Evolutionary conservation across 2,797 vertebrate species (phyloP), one percentile per base, ranked within the genome.

Genomic region (Spinus pinus): DNA sequence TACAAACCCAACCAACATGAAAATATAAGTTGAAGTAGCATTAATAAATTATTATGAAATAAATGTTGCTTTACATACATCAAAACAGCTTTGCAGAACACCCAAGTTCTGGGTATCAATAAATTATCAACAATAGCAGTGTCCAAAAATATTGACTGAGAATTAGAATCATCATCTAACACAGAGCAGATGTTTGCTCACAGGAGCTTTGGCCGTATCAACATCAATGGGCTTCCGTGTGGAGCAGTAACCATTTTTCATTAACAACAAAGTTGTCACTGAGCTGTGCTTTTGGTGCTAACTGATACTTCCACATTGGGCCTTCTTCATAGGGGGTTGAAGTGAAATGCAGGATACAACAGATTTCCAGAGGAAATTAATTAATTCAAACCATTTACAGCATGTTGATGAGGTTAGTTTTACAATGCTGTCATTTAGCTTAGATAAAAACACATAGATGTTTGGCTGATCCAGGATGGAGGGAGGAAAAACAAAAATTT

Each of bases 121-220:
- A 95, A 93, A 93, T 90, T 95, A 80, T 81, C 84, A 94, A 94
- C 80, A 96, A 93, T 71, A 95, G 92, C 90, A 72, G 71, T 77
- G 86, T 88, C 86, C 82, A 81, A 95, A 96, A 95, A 95, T 96
- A 93, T 83, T 95, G 72, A 66, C 94, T 90, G 87, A 94, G 84
- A 95, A 86, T 86, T 93, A 96, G 95, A 97, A 96, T 98, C 98
- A 98, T 97, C 97, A 96, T 96, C 97, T 98, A 98, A 99, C 96
- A 97, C 97, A 97, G 97, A 98, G 97, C 98, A 98, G 98, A 98
- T 99, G 98, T 98, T 97, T 96, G 96, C 97, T 97, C 95, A 81
- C 96, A 96, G 98, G 97, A 97, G 96, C 97, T 92, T 83, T 96
- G 98, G 94, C 94, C 84, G 85, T 94, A 98, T 97, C 98, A 97